Base-by-base conservation (phyloP, 2,797 vertebrate genomes). In the Notamacropus eugenii region DNA sequence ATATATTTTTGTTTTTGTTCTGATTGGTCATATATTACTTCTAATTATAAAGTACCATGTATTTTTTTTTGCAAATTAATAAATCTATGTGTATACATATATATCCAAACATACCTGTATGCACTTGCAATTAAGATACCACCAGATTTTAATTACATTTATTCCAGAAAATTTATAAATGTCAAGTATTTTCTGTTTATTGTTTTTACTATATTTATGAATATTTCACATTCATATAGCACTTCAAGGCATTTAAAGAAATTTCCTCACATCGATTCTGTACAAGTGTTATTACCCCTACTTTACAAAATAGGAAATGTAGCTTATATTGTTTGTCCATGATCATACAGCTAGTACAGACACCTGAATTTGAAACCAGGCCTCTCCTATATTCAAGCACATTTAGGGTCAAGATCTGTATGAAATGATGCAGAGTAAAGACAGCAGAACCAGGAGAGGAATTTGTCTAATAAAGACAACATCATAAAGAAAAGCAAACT, bases 1-100 rank as follows among this genome's bases (percentile, higher is more conserved):
- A 96, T 97, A 95, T 96, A 96, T 97, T 95, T 95, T 93, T 96
- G 93, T 55, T 90, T 90, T 90, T 90, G 1, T 2, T 90, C 87
- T 90, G 46, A 22, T 29, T 90, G 24, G 87, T 52, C 22, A 54
- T 5, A 13, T 90, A 28, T 90, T 90, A 90, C 46, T 52, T 27
- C 46, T 24, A 90, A 54, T 29, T 90, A 29, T 52, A 90, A 54
- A 46, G 4, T 90, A 28, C 24, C 6, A 5, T 29, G 11, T 90
- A 22, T 50, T 52, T 52, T 52, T 28, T 62, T 34, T 14, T 62
- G 59, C 59, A 62, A 62, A 62, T 62, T 62, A 62, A 14, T 62
- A 62, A 12, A 62, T 34, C 59, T 62, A 4, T 67, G 3, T 5
- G 1, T 34, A 34, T 67, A 14, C 28, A 59, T 31, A 59, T 12